Conservation (phyloP, 2,113 vertebrate species). For the Aplodontia rufa region DNA sequence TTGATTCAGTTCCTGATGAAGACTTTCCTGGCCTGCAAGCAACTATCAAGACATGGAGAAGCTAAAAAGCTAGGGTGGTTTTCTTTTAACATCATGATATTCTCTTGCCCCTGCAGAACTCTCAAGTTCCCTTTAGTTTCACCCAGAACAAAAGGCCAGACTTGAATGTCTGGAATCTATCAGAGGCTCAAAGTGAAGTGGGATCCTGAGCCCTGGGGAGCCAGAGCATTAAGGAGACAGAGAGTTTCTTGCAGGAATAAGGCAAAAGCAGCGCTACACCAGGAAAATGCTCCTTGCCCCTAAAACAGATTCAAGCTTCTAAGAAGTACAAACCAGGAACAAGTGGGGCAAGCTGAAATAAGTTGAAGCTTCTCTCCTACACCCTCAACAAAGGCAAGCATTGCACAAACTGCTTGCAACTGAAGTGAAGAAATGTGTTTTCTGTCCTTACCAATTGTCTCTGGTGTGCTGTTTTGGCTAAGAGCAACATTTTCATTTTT, state of each 20-base stretch:
- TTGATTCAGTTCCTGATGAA: background rate
- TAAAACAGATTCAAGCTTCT: background rate
- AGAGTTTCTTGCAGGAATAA: background rate
- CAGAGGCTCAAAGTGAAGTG: background rate
- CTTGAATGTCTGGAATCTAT: background rate
- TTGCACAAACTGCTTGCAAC: background rate
- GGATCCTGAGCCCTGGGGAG: background rate
- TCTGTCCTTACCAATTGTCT: background rate
- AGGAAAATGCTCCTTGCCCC: background rate
- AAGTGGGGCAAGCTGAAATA: background rate
- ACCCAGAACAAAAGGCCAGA: background rate
- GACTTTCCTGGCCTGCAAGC: no score
- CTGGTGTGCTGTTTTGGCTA: background rate
- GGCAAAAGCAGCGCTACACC: background rate
- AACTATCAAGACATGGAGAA: background rate
- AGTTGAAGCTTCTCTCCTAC: background rate
- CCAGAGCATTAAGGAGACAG: background rate
- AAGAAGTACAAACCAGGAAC: background rate
- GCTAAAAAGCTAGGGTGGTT: background rate
- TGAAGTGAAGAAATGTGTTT: background rate
- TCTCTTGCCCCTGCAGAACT: background rate
- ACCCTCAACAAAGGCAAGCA: background rate
- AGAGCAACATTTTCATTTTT: background rate
- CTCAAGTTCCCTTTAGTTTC: background rate
- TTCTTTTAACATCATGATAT: background rate